phyloP scores from a whole-genome alignment of 37 sponge, comb jelly and placozoan genomes.

The Halichondria panicea region DNA sequence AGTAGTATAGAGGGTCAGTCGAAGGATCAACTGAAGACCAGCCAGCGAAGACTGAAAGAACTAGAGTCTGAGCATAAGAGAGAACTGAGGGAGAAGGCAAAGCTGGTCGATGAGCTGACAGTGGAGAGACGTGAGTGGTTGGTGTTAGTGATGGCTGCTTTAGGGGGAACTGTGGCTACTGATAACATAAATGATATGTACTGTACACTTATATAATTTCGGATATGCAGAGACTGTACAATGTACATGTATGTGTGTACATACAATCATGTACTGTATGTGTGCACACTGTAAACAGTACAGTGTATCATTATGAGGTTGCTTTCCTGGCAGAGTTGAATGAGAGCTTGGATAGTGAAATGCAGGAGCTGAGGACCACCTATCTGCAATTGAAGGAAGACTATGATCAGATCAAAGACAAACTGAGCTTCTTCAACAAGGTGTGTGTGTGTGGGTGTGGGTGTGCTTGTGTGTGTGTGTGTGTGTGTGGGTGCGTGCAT shows the following conservation, averaged over 20 bases:
- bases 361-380: slow-evolving; percentile 14
- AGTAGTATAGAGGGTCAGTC: too few relatives aligned
- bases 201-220: not conserved
- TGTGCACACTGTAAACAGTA: not conserved
- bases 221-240: not conserved
- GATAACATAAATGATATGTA: not conserved
- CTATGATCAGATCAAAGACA: slow-evolving; percentile 39
- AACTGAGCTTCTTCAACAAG: slow-evolving; percentile 37
- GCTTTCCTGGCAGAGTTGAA: slow-evolving; percentile 22
- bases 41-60: not conserved
- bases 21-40: too few relatives aligned
- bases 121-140: slow-evolving; percentile 33
- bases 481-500: not conserved
- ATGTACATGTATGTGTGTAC: not conserved
- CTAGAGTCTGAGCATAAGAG: not conserved
- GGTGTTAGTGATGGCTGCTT: not conserved
- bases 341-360: slow-evolving; percentile 38
- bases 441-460: slow-evolving; percentile 16
- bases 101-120: slow-evolving; percentile 19
- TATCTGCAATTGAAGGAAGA: slow-evolving; percentile 38
- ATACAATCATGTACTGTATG: not conserved
- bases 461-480: slow-evolving; percentile 11
- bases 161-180: not conserved
- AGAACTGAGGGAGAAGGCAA: slow-evolving; percentile 18
- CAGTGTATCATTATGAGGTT: not conserved